Evolutionary conservation across 2,888 invertebrate species (phyloP), one percentile per base, ranked within the genome.

Genomic region (Cerceris rybyensis): DNA sequence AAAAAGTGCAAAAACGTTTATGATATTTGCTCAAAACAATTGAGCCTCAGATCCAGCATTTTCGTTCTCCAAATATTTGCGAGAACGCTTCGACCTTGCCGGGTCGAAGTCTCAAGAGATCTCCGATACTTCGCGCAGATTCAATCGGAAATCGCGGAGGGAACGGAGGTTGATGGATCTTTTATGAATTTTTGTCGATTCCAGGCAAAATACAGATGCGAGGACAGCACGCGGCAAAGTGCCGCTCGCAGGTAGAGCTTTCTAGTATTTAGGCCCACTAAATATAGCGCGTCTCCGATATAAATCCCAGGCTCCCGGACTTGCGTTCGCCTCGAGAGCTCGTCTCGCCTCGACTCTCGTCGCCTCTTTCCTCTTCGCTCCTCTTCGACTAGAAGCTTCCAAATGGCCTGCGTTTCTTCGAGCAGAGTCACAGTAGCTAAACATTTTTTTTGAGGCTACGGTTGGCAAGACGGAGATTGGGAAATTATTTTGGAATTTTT

Each of bases 201-300:
- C 50, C 65, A 64, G 68, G 41, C 66, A 7, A 55, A 55, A 46
- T 46, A 46, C 46, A 72, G 63, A 57, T 50, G 69, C 50, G 64
- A 58, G 57, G 71, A 55, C 71, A 7, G 75, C 55, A 59, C 68
- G 64, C 58, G 64, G 69, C 64, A 75, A 67, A 70, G 67, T 57
- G 63, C 80, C 75, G 75, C 49, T 13, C 70, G 80, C 77, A 74
- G 74, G 79, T 79, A 80, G 69, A 85, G 85, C 78, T 81, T 85
- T 85, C 88, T 87, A 89, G 89, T 88, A 89, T 90, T 88, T 87
- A 85, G 87, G 86, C 86, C 84, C 86, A 87, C 91, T 91, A 91
- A 91, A 91, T 91, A 91, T 91, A 91, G 90, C 90, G 79, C 87
- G 88, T 85, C 86, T 89, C 84, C 81, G 83, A 84, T 89, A 83